Percentiles rank a stretch among this genome's conserved stretches.
Conservation (phyloP, 2,797 vertebrate genomes). For the Hapalemur alaotrensis region DNA sequence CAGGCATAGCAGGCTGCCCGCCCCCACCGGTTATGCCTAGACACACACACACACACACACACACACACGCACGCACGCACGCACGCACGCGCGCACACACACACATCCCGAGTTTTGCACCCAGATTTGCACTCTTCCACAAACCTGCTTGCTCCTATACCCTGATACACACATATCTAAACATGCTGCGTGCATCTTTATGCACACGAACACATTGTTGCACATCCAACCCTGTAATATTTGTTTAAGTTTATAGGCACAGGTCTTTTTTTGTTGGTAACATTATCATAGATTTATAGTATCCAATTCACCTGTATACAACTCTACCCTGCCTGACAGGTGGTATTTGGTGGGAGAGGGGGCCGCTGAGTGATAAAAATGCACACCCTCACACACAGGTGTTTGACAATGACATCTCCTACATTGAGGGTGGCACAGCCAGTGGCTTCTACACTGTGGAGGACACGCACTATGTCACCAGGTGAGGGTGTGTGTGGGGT, state of each 20-base stretch:
- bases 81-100: no score
- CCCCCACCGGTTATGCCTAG: not conserved
- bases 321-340: not conserved
- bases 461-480: slow-evolving; percentile 90
- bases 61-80: not conserved
- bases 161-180: rapidly evolving
- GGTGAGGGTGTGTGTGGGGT: slow-evolving; percentile 80
- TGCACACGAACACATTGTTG: not conserved
- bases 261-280: no score
- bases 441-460: slow-evolving; percentile 98
- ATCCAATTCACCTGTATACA: no score
- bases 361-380: not conserved
- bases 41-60: not conserved
- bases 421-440: slow-evolving; percentile 96
- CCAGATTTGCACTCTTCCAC: not conserved
- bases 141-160: not conserved
- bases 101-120: no score
- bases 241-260: not conserved
- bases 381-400: slow-evolving; percentile 84
- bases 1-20: not conserved
- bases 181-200: no score
- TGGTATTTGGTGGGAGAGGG: not conserved
- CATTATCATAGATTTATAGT: not conserved
- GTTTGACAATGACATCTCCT: slow-evolving; percentile 95
- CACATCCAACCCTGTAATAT: rapidly evolving